Evolutionary conservation across 2,113 vertebrate species (phyloP).

Genomic region (Brachypteracias leptosomus): DNA sequence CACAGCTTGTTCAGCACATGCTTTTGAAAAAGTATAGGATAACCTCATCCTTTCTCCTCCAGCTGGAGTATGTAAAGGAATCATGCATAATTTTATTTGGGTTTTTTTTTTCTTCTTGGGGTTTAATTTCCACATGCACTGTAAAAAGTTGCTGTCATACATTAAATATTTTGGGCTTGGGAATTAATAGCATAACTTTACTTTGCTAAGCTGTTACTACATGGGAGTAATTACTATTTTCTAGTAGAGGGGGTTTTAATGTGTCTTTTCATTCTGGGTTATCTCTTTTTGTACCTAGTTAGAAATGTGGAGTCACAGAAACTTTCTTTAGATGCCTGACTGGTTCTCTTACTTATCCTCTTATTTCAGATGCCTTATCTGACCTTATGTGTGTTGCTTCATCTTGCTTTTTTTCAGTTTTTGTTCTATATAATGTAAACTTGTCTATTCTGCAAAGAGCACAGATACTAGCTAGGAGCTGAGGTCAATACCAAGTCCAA

Average conservation of each 20-base stretch:
- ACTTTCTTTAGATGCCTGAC: neutral
- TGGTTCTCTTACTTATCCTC: neutral
- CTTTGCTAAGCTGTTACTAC: neutral
- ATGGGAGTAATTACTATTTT: neutral
- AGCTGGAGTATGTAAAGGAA: neutral
- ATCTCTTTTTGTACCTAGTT: neutral
- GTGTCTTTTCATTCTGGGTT: neutral
- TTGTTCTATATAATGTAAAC: neutral
- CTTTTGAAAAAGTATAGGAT: neutral
- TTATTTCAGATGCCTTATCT: neutral
- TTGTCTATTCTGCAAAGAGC: neutral
- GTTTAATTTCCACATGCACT: neutral
- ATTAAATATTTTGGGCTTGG: neutral
- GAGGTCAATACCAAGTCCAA: neutral
- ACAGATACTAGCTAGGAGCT: neutral
- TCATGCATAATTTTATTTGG: neutral
- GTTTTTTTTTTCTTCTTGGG: neutral
- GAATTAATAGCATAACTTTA: neutral
- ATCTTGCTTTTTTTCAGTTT: neutral
- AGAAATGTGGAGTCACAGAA: neutral
- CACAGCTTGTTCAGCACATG: rapidly evolving
- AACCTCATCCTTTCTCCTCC: neutral
- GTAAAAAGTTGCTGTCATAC: neutral
- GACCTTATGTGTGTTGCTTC: neutral
- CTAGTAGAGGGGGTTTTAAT: neutral